Percentiles rank a stretch among this genome's conserved stretches.
Conservation (phyloP, 2,113 vertebrate species). For the Amia ocellicauda region DNA sequence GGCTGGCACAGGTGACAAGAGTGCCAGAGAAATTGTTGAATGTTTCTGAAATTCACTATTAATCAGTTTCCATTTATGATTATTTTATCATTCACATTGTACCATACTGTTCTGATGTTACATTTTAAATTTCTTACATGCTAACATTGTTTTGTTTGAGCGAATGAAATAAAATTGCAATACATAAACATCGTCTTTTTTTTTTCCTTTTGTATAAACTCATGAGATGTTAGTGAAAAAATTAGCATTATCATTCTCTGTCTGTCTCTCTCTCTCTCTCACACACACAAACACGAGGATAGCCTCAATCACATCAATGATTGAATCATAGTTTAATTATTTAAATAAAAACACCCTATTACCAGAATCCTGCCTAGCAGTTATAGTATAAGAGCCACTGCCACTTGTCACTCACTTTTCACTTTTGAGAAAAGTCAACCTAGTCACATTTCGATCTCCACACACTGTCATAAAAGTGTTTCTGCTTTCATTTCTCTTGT, state of each 20-base stretch:
- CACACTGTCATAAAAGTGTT: too few species aligned
- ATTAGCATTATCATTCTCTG: background rate
- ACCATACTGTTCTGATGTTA: constrained; percentile 82
- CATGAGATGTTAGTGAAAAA: background rate
- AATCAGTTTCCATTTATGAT: constrained; percentile 61
- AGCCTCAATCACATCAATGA: too few species aligned
- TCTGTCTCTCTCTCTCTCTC: too few species aligned
- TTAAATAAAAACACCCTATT: too few species aligned
- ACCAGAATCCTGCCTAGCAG: too few species aligned
- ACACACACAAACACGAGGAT: too few species aligned
- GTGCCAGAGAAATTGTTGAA: constrained; percentile 66
- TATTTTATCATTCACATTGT: constrained; percentile 74
- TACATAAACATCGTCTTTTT: constrained; percentile 54
- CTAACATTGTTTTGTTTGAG: constrained; percentile 92
- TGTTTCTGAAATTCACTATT: constrained; percentile 50
- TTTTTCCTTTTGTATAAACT: constrained; percentile 19
- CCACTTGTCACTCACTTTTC: too few species aligned
- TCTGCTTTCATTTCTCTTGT: too few species aligned
- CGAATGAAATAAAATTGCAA: constrained; percentile 96
- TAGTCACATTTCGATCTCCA: too few species aligned
- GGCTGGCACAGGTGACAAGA: constrained; percentile 36
- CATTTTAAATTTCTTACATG: constrained; percentile 88
- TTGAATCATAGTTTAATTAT: too few species aligned
- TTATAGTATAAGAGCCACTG: too few species aligned
- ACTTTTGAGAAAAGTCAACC: too few species aligned